These are phyloP conservation scores for Cosmorhoe ocellata DNA, from an alignment of 2,888 invertebrate genomes.

Conservation along the genomic window DNA sequence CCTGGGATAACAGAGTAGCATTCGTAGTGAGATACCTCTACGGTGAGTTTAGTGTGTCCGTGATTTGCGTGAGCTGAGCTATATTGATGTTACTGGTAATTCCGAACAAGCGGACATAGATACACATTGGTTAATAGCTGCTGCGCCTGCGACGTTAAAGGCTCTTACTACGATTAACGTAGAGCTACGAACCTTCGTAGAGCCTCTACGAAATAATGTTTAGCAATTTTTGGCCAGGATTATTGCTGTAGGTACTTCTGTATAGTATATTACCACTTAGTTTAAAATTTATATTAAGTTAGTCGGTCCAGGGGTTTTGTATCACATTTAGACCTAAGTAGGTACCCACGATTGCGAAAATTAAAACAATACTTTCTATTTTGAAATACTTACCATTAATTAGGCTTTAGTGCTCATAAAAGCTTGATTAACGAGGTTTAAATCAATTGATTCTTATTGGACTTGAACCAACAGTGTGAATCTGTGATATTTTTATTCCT, in stretches of 20 bases:
- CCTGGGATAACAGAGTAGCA: constrained; percentile 92
- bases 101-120: background rate
- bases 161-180: too few species aligned
- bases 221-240: too few species aligned
- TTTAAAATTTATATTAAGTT: too few species aligned
- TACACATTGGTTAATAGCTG: background rate
- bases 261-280: too few species aligned
- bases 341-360: too few species aligned
- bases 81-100: constrained; percentile 22
- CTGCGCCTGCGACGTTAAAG: too few species aligned
- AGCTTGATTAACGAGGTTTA: background rate
- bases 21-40: constrained; percentile 92
- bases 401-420: too few species aligned
- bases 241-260: too few species aligned
- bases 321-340: too few species aligned
- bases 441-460: constrained; percentile 34
- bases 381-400: too few species aligned
- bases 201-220: constrained; percentile 2
- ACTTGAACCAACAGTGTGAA: constrained; percentile 41
- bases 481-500: constrained; percentile 42
- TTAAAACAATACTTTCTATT: too few species aligned
- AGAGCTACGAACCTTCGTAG: constrained; percentile 13
- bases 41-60: constrained; percentile 89
- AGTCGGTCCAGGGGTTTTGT: too few species aligned
- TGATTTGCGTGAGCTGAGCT: constrained; percentile 13